phyloP scores from a whole-genome alignment of 1,140 invertebrate genomes.

The Drosophila tsacasi region DNA sequence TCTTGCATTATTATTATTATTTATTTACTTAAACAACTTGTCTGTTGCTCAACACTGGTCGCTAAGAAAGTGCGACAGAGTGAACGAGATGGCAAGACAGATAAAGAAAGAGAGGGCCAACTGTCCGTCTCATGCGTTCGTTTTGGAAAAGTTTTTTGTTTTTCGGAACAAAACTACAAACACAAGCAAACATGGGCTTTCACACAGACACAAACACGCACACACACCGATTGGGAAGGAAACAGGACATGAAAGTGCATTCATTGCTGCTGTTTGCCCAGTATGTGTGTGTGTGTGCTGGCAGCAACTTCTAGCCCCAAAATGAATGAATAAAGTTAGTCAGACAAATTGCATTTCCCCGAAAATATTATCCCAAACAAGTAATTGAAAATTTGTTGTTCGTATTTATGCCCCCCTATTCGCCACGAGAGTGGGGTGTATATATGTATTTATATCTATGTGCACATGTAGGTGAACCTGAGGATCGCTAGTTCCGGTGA shows the following conservation, averaged over 20 bases:
- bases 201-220: conserved; percentile 31
- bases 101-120: not conserved
- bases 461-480: not conserved
- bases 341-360: conserved; percentile 78
- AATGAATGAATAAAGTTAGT: conserved; percentile 82
- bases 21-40: not conserved
- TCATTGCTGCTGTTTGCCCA: conserved; percentile 67
- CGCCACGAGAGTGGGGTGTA: not conserved
- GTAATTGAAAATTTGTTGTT: conserved; percentile 80
- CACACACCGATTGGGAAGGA: conserved; percentile 23
- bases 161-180: conserved; percentile 69
- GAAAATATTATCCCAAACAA: conserved; percentile 81
- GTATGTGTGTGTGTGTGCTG: conserved; percentile 22
- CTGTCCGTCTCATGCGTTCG: conserved; percentile 28
- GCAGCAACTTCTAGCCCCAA: conserved; percentile 65
- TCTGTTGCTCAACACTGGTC: not conserved
- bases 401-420: conserved; percentile 56
- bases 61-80: not conserved
- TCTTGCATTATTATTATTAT: not conserved
- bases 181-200: conserved; percentile 63
- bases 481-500: not conserved
- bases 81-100: not conserved
- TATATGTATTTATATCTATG: not conserved
- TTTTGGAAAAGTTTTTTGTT: conserved; percentile 71
- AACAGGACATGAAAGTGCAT: conserved; percentile 58